Conservation (phyloP, 2,113 vertebrate species). For the Oryzias woworae region DNA sequence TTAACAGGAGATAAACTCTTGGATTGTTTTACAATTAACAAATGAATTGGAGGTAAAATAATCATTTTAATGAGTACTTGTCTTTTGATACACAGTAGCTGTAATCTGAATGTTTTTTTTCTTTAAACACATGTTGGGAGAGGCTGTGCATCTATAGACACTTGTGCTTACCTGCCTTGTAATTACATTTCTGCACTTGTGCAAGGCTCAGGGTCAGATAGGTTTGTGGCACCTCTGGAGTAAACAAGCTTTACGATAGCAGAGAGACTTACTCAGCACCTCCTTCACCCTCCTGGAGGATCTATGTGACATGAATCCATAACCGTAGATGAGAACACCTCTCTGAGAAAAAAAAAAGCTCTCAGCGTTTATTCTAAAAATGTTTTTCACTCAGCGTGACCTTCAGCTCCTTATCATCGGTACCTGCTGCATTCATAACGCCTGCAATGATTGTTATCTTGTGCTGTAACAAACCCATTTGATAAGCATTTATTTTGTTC, state of each 20-base stretch:
- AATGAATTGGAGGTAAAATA: too few relatives aligned
- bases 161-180: slow-evolving; percentile 47
- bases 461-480: slow-evolving; percentile 33
- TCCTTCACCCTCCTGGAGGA: slow-evolving; percentile 38
- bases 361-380: slow-evolving; percentile 20
- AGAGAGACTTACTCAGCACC: slow-evolving; percentile 56
- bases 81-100: background rate
- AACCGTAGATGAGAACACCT: slow-evolving; percentile 31
- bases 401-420: slow-evolving; percentile 25
- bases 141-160: background rate
- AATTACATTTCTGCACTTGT: slow-evolving; percentile 47
- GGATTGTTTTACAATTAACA: too few relatives aligned
- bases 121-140: background rate
- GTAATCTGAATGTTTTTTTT: slow-evolving; percentile 10
- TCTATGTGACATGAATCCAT: slow-evolving; percentile 43
- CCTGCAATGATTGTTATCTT: slow-evolving; percentile 32
- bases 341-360: background rate
- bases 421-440: slow-evolving; percentile 16
- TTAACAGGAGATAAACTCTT: too few relatives aligned
- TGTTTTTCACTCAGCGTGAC: slow-evolving; percentile 22
- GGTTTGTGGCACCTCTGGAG: slow-evolving; percentile 49
- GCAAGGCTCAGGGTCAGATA: slow-evolving; percentile 46
- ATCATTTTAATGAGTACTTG: too few relatives aligned
- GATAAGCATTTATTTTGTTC: slow-evolving; percentile 31
- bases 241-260: slow-evolving; percentile 62